Evolutionary conservation across 1,140 invertebrate species (phyloP).

Genomic region (Pachypsylla venusta): DNA sequence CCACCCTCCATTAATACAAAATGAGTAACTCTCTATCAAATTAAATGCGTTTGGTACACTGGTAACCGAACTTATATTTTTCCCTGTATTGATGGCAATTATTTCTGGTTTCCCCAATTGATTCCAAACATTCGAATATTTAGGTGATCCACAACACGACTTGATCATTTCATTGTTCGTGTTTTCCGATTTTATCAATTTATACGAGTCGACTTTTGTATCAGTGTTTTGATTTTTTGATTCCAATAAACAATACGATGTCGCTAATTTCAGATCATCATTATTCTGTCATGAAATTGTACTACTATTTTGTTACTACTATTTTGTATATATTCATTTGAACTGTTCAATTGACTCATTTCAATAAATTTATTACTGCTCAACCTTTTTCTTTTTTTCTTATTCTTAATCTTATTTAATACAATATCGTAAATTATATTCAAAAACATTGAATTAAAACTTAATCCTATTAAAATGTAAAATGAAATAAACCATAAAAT

Average conservation of each 20-base stretch:
- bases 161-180: too few species aligned
- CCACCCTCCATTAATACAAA: too few species aligned
- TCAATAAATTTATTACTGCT: not conserved
- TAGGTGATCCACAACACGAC: too few species aligned
- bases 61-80: too few species aligned
- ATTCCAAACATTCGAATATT: too few species aligned
- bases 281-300: conserved; percentile 3
- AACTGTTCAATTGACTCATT: not conserved
- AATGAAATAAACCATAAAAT: conserved; percentile 77
- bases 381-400: not conserved
- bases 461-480: conserved; percentile 90
- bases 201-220: not conserved
- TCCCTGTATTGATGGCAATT: too few species aligned
- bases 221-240: not conserved
- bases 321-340: not conserved
- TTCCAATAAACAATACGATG: too few species aligned
- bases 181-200: too few species aligned
- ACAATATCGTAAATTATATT: conserved; percentile 70
- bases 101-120: too few species aligned
- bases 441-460: conserved; percentile 95
- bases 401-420: not conserved
- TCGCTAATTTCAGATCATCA: not conserved
- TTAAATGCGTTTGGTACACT: too few species aligned
- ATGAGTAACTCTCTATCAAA: too few species aligned
- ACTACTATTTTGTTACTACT: not conserved